Percentiles rank a stretch among this genome's conserved stretches.
phyloP scores from a whole-genome alignment of 1,140 invertebrate genomes.

The Laodelphax striatellus region DNA sequence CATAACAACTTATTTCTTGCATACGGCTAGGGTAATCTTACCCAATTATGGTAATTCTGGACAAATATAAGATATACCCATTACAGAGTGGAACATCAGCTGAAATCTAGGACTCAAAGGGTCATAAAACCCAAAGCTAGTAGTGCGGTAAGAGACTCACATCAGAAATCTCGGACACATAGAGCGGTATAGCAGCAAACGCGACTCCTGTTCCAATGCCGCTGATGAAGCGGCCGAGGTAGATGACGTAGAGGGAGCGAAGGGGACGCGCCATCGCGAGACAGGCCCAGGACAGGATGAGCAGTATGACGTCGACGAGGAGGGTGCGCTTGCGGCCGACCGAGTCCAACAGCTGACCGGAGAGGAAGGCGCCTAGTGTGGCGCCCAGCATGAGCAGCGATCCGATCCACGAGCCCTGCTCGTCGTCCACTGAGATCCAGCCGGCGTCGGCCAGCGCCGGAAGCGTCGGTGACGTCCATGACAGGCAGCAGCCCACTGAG shows the following conservation, averaged over 20 bases:
- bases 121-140: too few species aligned
- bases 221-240: neutral
- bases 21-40: too few species aligned
- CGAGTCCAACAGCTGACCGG: neutral
- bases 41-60: too few species aligned
- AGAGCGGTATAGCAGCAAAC: constrained; percentile 2
- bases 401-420: constrained; percentile 7
- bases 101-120: too few species aligned
- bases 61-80: too few species aligned
- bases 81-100: too few species aligned
- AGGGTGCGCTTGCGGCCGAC: constrained; percentile 41
- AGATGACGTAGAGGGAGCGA: neutral
- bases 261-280: neutral
- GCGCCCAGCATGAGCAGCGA: constrained; percentile 2
- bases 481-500: constrained; percentile 49
- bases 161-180: constrained; percentile 7
- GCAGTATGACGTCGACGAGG: neutral
- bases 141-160: neutral
- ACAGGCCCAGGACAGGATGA: neutral
- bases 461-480: constrained; percentile 62
- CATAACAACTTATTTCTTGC: too few species aligned
- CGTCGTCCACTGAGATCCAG: constrained; percentile 7
- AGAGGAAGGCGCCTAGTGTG: neutral
- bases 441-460: constrained; percentile 36
- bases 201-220: neutral